Percentiles rank a stretch among this genome's conserved stretches.
Evolutionary conservation across 1,140 invertebrate species (phyloP).

Genomic region (Delia radicum): DNA sequence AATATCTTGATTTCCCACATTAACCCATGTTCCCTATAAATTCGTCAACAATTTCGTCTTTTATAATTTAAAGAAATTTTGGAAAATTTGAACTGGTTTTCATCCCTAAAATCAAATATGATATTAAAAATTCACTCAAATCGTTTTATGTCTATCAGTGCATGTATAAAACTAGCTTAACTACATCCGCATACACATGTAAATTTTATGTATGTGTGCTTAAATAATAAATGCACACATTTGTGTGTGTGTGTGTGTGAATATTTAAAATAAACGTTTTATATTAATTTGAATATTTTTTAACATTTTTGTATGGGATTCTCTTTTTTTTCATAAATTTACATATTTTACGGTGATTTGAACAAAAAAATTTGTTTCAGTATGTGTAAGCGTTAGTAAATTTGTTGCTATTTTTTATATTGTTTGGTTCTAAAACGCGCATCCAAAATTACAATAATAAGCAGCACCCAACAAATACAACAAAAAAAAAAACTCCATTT

Average conservation of each 20-base stretch:
- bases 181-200: too few species aligned
- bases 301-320: neutral
- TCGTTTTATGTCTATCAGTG: too few species aligned
- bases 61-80: too few species aligned
- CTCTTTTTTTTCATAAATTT: conserved; percentile 15
- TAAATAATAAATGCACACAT: too few species aligned
- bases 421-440: neutral
- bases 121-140: too few species aligned
- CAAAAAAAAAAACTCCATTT: neutral
- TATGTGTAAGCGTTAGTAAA: neutral
- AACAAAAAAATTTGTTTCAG: neutral
- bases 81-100: too few species aligned
- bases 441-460: conserved; percentile 16
- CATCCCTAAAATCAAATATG: too few species aligned
- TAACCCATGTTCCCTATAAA: too few species aligned
- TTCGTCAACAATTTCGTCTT: too few species aligned
- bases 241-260: neutral
- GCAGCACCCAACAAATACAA: neutral
- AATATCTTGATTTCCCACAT: too few species aligned
- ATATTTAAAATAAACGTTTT: conserved; percentile 9
- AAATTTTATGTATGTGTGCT: too few species aligned
- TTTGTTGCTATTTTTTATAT: neutral
- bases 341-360: conserved; percentile 2
- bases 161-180: too few species aligned
- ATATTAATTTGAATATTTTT: conserved; percentile 17